These are phyloP conservation scores for Mycteria americana DNA, from an alignment of 2,797 vertebrate species.

Conservation along the genomic window DNA sequence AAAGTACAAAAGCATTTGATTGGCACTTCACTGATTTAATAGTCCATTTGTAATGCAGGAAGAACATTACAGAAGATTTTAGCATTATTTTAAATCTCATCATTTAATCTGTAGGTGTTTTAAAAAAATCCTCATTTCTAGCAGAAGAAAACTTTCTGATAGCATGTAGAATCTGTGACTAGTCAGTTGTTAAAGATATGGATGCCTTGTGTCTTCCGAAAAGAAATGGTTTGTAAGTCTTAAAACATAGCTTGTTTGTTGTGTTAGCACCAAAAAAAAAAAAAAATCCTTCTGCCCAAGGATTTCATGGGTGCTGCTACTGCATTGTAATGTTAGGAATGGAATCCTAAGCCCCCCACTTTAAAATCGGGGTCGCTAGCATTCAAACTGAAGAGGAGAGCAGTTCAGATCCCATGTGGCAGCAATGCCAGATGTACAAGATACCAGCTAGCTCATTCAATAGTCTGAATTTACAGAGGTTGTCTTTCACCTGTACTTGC, in stretches of 20 bases:
- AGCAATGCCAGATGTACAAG: neutral
- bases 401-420: neutral
- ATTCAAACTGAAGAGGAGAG: neutral
- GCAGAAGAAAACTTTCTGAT: conserved; percentile 54
- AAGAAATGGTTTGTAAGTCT: neutral
- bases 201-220: conserved; percentile 31
- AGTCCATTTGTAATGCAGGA: conserved; percentile 76
- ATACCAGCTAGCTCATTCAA: neutral
- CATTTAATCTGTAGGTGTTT: conserved; percentile 71
- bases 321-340: neutral
- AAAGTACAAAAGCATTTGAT: conserved; percentile 75
- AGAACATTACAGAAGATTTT: conserved; percentile 73
- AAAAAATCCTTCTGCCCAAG: neutral
- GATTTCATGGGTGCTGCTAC: neutral
- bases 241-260: neutral
- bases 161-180: conserved; percentile 8
- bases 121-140: conserved; percentile 62
- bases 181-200: conserved; percentile 26
- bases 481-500: neutral
- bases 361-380: neutral
- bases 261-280: neutral
- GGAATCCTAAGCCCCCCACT: neutral
- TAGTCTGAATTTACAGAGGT: neutral
- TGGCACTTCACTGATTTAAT: conserved; percentile 76
- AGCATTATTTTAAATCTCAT: conserved; percentile 75